A percentile compares a stretch with the other conserved stretches of the same genome.
phyloP scores from a whole-genome alignment of 2,113 vertebrate species.

The Centrocercus urophasianus region DNA sequence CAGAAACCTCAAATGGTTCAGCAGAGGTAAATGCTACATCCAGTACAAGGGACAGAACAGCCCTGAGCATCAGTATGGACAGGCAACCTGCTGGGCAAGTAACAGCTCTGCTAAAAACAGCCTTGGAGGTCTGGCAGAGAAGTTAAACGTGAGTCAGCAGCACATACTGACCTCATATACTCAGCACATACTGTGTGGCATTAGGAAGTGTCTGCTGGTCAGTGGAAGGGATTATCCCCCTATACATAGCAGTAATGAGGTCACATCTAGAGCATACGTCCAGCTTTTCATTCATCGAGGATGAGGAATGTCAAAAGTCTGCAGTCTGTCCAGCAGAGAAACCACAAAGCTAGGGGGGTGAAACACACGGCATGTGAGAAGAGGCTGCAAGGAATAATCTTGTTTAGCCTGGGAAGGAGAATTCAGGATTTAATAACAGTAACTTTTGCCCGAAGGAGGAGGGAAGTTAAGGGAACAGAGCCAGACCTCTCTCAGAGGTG shows the following conservation, averaged over 20 bases:
- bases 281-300: background rate
- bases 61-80: background rate
- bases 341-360: background rate
- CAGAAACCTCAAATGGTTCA: background rate
- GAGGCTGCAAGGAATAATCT: background rate
- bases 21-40: background rate
- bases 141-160: background rate
- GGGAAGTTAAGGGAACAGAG: background rate
- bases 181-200: background rate
- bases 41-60: background rate
- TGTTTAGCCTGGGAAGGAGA: background rate
- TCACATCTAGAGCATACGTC: fast-evolving
- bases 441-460: background rate
- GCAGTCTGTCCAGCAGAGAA: background rate
- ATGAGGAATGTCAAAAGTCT: background rate
- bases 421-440: background rate
- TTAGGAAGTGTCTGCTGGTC: background rate
- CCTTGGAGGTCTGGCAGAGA: background rate
- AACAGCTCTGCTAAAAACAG: background rate
- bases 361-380: background rate
- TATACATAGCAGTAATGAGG: background rate
- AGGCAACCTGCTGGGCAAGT: background rate
- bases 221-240: background rate
- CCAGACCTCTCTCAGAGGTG: background rate
- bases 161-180: background rate